Evolutionary conservation across 64 coral and sea anemone species (phyloP), one percentile per base, ranked within the genome.

Genomic region (Actinia equina): DNA sequence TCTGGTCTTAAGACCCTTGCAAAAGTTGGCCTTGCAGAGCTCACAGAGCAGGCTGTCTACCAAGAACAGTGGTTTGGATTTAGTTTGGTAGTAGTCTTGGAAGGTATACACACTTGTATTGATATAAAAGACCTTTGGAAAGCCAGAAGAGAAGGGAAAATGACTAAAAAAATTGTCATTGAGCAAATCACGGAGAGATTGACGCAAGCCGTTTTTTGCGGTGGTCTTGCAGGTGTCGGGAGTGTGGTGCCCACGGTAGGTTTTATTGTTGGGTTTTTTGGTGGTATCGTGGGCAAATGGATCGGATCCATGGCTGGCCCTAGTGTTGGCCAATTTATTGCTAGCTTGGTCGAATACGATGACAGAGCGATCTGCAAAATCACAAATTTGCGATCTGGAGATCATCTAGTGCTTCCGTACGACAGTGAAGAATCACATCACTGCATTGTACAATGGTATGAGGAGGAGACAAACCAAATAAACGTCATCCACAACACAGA

Each of bases 401-500:
- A 86, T 65, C 84, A 86, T 63, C 43, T 86, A 22, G 59, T 86
- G 22, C 46, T 64, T 44, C 5, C 7, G 49, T 45, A 86, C 59
- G 42, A 45, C 43, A 74, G n/a, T 77, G 58, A 87, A 76, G 64
- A n/a, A 87, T 76, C 64, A 20, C 86, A 87, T 77, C 86, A 87
- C 55, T 87, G 86, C 25, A 87, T 87, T 74, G 86, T 53, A 54
- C 42, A 76, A 45, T 87, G 86, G 86, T 74, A 87, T 22, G 22
- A 87, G 7, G 86, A 74, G 76, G 46, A 76, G 27, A 76, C 86
- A 46, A 74, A 74, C 26, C 43, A 77, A 43, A 52, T 87, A 45
- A 76, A 87, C 56, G 52, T 87, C 55, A 87, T 87, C 27, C 86
- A 87, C 46, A 87, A 87, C 67, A 87, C 86, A 54, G n/a, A 51